These are phyloP conservation scores for Garra rufa DNA, from an alignment of 2,113 vertebrate genomes.

Conservation along the genomic window DNA sequence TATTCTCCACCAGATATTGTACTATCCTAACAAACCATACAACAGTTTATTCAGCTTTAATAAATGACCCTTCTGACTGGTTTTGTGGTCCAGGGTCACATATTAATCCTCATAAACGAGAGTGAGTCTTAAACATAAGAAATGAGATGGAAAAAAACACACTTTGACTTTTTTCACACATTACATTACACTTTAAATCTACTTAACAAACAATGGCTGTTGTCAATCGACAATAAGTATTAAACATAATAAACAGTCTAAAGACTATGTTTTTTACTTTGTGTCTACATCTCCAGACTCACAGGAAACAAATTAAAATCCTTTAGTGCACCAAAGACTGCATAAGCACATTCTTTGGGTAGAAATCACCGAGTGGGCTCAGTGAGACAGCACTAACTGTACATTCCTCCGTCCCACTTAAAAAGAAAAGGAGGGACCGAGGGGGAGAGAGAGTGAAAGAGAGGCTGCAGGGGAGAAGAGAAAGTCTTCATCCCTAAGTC, in stretches of 20 bases:
- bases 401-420: constrained; percentile 38
- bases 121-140: neutral
- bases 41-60: too few species aligned
- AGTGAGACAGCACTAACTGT: constrained; percentile 45
- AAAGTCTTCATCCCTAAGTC: constrained; percentile 55
- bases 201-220: neutral
- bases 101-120: neutral
- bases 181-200: neutral
- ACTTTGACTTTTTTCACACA: neutral
- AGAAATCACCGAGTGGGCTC: constrained; percentile 25
- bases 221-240: neutral
- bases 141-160: neutral
- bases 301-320: constrained; percentile 4
- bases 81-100: too few species aligned
- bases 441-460: constrained; percentile 28
- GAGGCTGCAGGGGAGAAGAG: constrained; percentile 33
- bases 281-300: neutral
- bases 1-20: too few species aligned
- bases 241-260: neutral
- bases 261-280: neutral
- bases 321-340: neutral
- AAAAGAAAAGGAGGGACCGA: constrained; percentile 24
- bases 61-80: too few species aligned
- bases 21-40: too few species aligned
- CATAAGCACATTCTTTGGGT: constrained; percentile 32